Conservation (phyloP, 2,888 invertebrate species). For the Catocala sponsa region DNA sequence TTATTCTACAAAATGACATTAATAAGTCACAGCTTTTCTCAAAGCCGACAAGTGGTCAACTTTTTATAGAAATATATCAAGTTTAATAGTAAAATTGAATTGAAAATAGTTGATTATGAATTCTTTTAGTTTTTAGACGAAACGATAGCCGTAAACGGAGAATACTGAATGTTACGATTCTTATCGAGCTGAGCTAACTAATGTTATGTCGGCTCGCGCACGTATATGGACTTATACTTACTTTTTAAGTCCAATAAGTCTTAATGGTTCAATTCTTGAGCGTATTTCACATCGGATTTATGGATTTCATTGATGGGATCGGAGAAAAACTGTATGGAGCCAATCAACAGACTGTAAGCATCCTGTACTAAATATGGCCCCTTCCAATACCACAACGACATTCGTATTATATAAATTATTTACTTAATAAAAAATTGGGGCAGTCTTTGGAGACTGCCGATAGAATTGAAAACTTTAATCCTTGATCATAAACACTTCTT, state of each 20-base stretch:
- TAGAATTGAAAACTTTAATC: too few species aligned
- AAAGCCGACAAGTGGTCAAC: background rate
- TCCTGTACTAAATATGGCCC: background rate
- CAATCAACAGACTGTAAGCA: conserved; percentile 3
- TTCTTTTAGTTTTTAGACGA: background rate
- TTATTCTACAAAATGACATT: conserved; percentile 1
- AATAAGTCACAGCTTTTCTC: background rate
- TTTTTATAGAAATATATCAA: conserved; percentile 5
- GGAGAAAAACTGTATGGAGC: background rate
- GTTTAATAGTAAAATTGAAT: conserved; percentile 5
- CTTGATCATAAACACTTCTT: too few species aligned
- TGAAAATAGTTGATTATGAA: conserved; percentile 1
- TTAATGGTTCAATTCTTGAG: conserved; percentile 7
- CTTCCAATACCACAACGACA: background rate
- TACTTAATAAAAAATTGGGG: conserved; percentile 4
- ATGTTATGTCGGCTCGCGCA: too few species aligned
- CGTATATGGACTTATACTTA: conserved; percentile 3
- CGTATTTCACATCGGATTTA: conserved; percentile 5
- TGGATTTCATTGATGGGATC: conserved; percentile 2
- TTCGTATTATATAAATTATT: background rate
- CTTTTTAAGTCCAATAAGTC: conserved; percentile 9
- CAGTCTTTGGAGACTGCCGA: too few species aligned
- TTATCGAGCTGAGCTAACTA: conserved; percentile 1
- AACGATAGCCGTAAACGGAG: background rate
- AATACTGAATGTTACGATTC: background rate